phyloP scores from a whole-genome alignment of 2,113 vertebrate genomes.

The Galeopterus variegatus region DNA sequence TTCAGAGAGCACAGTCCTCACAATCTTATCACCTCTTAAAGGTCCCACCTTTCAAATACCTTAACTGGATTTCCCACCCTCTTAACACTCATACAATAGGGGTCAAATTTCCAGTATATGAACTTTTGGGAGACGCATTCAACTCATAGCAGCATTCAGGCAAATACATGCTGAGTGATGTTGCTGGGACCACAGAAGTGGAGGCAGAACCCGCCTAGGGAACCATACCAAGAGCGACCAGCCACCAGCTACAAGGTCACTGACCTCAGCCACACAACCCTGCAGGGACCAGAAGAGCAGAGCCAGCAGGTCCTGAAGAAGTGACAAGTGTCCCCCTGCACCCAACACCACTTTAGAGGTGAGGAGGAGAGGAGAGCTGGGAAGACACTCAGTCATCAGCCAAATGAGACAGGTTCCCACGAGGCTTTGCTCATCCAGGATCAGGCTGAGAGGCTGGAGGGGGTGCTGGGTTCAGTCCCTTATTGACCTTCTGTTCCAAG shows the following conservation, averaged over 20 bases:
- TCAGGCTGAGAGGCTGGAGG: background rate
- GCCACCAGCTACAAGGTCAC: background rate
- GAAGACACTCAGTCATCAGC: background rate
- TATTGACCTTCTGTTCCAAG: no score
- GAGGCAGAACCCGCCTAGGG: background rate
- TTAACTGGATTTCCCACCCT: no score
- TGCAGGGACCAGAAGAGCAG: background rate
- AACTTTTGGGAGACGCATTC: no score
- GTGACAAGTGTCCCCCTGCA: background rate
- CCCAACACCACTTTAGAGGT: no score
- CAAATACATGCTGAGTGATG: background rate
- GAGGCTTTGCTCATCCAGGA: background rate
- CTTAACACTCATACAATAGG: no score
- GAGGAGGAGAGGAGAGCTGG: no score
- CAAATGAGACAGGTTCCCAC: background rate
- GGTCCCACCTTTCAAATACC: no score
- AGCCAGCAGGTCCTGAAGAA: background rate
- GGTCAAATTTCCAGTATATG: no score
- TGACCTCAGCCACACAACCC: background rate
- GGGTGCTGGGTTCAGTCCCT: no score
- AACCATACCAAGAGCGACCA: background rate
- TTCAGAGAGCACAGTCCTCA: no score
- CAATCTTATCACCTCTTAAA: no score
- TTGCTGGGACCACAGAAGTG: rapidly evolving
- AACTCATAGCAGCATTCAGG: no score